phyloP scores from a whole-genome alignment of 2,113 vertebrate genomes.

The Polypterus bichir region DNA sequence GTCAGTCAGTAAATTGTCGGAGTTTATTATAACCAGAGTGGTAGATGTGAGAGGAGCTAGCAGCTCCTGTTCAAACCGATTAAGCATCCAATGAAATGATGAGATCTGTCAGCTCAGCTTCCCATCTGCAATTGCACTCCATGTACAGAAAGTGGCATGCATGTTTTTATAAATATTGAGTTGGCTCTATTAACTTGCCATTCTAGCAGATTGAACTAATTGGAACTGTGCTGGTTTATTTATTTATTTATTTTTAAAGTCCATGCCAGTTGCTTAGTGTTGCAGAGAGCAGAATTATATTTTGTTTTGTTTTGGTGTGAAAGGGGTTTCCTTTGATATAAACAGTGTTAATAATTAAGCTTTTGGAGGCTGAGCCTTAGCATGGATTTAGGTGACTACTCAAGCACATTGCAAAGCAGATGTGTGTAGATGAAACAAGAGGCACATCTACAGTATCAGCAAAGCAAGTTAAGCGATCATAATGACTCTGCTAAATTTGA shows the following conservation, averaged over 20 bases:
- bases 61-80: conserved; percentile 20
- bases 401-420: conserved; percentile 24
- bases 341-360: conserved; percentile 11
- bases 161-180: conserved; percentile 22
- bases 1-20: conserved; percentile 1
- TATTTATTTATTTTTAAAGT: background rate
- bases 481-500: conserved; percentile 12
- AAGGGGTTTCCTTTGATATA: conserved; percentile 2
- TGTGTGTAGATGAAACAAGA: conserved; percentile 5
- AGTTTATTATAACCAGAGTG: conserved; percentile 14
- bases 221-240: conserved; percentile 19
- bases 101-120: conserved; percentile 10
- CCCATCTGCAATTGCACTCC: conserved; percentile 4
- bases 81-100: conserved; percentile 18
- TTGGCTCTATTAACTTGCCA: conserved; percentile 21
- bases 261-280: conserved; percentile 14
- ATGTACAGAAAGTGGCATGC: background rate
- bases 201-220: conserved; percentile 27
- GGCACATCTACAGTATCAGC: conserved; percentile 14
- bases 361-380: conserved; percentile 10
- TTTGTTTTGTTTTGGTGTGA: conserved; percentile 4
- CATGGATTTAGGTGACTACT: conserved; percentile 19
- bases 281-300: conserved; percentile 8
- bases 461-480: conserved; percentile 17
- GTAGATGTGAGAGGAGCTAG: conserved; percentile 17